A percentile compares a stretch with the other conserved stretches of the same genome.
These are phyloP conservation scores for Furcifer pardalis DNA, from an alignment of 2,797 vertebrate species.

Conservation along the genomic window DNA sequence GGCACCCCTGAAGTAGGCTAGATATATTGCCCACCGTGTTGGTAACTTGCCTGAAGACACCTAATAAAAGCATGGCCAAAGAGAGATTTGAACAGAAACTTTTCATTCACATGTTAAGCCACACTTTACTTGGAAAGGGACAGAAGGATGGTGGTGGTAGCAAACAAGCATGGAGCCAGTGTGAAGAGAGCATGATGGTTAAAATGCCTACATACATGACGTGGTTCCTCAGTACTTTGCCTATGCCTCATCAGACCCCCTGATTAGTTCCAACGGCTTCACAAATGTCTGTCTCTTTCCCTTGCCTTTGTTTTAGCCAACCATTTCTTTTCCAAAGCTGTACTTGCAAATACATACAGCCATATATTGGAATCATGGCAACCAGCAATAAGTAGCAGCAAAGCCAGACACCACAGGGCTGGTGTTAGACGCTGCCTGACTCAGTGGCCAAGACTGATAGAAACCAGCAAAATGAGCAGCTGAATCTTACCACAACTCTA, in stretches of 20 bases:
- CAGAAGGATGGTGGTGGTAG: not conserved
- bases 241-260: not conserved
- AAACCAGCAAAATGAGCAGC: no score
- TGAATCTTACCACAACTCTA: no score
- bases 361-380: no score
- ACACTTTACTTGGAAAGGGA: not conserved
- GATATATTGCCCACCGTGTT: no score
- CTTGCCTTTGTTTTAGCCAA: not conserved
- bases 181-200: not conserved
- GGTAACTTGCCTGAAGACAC: no score
- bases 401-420: no score
- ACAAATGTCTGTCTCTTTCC: not conserved
- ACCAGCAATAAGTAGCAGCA: no score
- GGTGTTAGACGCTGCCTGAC: no score
- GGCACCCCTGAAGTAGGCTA: no score
- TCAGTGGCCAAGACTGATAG: no score
- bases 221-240: not conserved
- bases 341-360: no score
- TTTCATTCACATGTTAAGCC: not conserved
- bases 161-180: not conserved
- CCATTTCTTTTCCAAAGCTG: not conserved
- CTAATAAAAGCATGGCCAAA: not conserved
- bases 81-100: no score
- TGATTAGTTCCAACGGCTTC: not conserved
- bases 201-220: not conserved